These are phyloP conservation scores for Podarcis siculus DNA, from an alignment of 2,797 vertebrate species.

Conservation along the genomic window DNA sequence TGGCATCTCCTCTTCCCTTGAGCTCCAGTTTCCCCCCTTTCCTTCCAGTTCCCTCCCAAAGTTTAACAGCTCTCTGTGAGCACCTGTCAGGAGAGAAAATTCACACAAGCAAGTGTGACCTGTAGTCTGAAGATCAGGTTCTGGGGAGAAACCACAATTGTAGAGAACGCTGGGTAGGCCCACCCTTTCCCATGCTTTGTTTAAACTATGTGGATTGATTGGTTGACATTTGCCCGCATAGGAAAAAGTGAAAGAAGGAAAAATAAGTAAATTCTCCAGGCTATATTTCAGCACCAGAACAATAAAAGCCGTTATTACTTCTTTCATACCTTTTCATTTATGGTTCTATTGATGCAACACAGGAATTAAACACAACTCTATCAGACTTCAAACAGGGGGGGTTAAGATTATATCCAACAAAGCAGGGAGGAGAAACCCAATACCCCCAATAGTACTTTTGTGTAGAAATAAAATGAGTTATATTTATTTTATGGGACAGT, in stretches of 20 bases:
- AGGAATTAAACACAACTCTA: conserved; percentile 59
- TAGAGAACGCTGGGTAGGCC: neutral
- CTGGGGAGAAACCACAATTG: no score
- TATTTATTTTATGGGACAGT: conserved; percentile 76
- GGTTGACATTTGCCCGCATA: neutral
- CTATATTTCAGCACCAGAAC: conserved; percentile 47
- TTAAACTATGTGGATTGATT: neutral
- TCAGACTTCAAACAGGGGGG: conserved; percentile 61
- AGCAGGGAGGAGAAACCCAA: conserved; percentile 64
- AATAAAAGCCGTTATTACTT: conserved; percentile 57
- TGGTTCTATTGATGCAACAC: conserved; percentile 54
- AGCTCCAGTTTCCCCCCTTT: no score
- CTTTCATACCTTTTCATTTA: conserved; percentile 58
- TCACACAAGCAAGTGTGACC: no score
- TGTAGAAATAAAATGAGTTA: conserved; percentile 65
- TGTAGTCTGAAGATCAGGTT: no score
- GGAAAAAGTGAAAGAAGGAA: conserved; percentile 15
- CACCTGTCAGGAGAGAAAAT: no score
- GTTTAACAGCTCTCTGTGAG: no score
- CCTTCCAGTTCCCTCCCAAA: no score
- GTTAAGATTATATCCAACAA: conserved; percentile 55
- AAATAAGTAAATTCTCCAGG: conserved; percentile 41
- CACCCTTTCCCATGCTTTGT: neutral
- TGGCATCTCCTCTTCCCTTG: no score
- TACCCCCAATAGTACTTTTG: conserved; percentile 47